Evolutionary conservation across 1,140 invertebrate species (phyloP).

Genomic region (Chironomus striatipennis): DNA sequence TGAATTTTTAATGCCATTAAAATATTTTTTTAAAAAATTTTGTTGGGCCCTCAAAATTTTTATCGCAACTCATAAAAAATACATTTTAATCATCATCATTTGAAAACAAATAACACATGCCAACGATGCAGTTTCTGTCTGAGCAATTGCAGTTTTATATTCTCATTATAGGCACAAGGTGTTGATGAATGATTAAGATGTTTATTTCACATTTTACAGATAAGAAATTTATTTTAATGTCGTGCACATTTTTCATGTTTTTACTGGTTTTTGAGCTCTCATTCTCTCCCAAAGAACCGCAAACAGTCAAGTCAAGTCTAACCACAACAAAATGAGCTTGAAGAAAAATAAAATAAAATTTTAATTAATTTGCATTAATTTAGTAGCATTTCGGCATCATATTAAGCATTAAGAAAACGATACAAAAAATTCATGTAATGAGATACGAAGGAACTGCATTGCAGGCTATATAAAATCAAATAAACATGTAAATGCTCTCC

Average conservation of each 20-base stretch:
- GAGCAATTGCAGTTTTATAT: background rate
- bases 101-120: slow-evolving; percentile 1
- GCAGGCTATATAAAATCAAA: background rate
- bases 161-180: background rate
- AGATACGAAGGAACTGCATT: background rate
- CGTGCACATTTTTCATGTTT: slow-evolving; percentile 4
- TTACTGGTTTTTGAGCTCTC: no score
- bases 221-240: background rate
- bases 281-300: no score
- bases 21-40: background rate
- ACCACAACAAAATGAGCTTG: background rate
- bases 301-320: no score
- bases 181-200: slow-evolving; percentile 13
- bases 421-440: background rate
- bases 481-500: background rate
- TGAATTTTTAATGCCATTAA: background rate
- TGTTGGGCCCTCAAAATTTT: background rate
- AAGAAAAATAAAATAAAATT: background rate
- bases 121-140: background rate
- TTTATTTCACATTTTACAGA: background rate
- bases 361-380: slow-evolving; percentile 15
- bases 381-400: background rate
- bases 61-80: background rate
- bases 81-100: background rate
- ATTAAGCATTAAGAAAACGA: background rate